Percentiles rank a stretch among this genome's conserved stretches.
phyloP scores from a whole-genome alignment of 37 sponge, comb jelly and placozoan species.

The Theonella swinhoei region DNA sequence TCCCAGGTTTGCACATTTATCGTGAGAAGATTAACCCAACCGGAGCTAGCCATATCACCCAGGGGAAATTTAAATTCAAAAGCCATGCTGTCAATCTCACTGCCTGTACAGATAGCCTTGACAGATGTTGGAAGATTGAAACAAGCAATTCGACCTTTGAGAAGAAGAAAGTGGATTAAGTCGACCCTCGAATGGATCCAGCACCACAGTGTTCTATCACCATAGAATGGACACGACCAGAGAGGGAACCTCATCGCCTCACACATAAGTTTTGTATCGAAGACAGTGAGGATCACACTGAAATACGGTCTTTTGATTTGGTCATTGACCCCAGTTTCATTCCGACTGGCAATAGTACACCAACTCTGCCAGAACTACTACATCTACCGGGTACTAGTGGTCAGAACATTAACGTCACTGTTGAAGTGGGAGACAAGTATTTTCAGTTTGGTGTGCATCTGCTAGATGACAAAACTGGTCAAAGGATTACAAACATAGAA shows the following conservation, averaged over 20 bases:
- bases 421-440: neutral
- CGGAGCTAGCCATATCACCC: no score
- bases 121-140: neutral
- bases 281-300: neutral
- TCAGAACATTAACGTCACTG: neutral
- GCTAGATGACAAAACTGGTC: neutral
- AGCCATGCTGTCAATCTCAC: no score
- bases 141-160: no score
- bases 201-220: neutral
- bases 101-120: neutral
- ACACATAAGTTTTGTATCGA: neutral
- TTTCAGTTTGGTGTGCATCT: neutral
- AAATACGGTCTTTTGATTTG: neutral
- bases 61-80: neutral
- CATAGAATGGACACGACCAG: neutral
- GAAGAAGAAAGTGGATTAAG: neutral
- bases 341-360: no score
- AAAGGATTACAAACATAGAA: neutral
- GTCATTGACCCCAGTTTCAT: no score
- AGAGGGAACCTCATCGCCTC: neutral
- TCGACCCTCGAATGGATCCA: neutral
- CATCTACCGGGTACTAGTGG: neutral
- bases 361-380: neutral
- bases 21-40: neutral
- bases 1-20: neutral